Base-by-base conservation (phyloP, 2,888 invertebrate species). In the Epirrhoe alternata region DNA sequence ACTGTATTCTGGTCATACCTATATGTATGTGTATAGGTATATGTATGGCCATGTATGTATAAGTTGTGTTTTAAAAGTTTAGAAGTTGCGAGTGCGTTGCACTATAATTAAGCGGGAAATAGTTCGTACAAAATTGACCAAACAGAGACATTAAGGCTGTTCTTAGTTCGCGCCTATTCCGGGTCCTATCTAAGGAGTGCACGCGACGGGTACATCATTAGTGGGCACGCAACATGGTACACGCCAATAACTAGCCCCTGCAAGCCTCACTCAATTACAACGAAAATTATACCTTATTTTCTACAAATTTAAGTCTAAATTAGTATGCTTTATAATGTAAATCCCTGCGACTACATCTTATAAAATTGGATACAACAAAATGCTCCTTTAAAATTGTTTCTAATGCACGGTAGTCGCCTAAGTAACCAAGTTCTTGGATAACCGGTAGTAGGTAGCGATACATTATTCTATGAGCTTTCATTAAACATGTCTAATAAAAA, bases 191-290 rank as follows among this genome's bases (percentile, higher is more conserved):
- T 88, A 88, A 86, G 86, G 85, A 86, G 85, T 83, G 89, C 92
- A 92, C 90, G 91, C 91, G 89, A 91, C 85, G 81, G 68, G 3
- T 24, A 78, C 84, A 87, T 90, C 89, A 90, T 91, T 91, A 91
- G 86, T 81, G 77, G 79, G 78, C 92, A 92, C 90, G 91, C 92
- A 88, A 90, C 77, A 67, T 76, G 76, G 60, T 64, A 65, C 72
- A 68, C 68, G 72, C 66, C 66, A 70, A 64, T 70, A 70, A 64
- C 66, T 30, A 63, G 66, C 62, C 72, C 68, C 65, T 70, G 61
- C 60, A 60, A 42, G 80, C 85, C 80, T 45, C 57, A 52, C 45
- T 47, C 10, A 5, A 3, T 31, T 5, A 47, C 47, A 61, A 45
- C 35, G 6, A 12, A 62, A 62, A 62, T 51, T 51, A 33, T 30